A percentile compares a stretch with the other conserved stretches of the same genome.
Evolutionary conservation across 2,888 invertebrate species (phyloP).

Genomic region (Imbricaverruca yamaguchii): DNA sequence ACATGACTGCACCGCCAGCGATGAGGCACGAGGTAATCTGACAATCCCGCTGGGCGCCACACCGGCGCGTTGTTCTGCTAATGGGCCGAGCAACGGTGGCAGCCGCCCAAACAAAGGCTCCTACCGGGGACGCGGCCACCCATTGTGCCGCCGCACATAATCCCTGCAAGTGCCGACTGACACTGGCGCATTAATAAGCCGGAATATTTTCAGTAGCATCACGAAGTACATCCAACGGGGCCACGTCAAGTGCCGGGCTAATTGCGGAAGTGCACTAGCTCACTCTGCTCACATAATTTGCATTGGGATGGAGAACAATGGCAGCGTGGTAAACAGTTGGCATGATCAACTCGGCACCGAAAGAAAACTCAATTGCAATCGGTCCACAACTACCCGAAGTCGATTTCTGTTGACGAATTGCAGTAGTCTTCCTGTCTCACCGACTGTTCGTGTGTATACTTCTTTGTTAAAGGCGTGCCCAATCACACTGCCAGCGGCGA

Average conservation of each 20-base stretch:
- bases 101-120: too few species aligned
- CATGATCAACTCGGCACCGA: background rate
- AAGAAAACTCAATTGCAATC: background rate
- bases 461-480: background rate
- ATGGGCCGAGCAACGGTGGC: too few species aligned
- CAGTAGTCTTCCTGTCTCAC: background rate
- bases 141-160: background rate
- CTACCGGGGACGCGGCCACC: too few species aligned
- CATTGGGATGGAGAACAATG: background rate
- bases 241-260: background rate
- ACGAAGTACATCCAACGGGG: background rate
- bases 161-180: background rate
- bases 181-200: background rate
- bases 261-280: constrained; percentile 1
- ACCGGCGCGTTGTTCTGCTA: too few species aligned
- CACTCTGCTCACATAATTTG: background rate
- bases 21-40: too few species aligned
- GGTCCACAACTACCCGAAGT: background rate
- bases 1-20: too few species aligned
- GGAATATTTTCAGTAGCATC: background rate
- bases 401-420: background rate
- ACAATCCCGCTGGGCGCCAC: too few species aligned
- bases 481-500: background rate
- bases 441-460: background rate
- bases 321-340: background rate